Base-by-base conservation (phyloP, 2,888 invertebrate species). In the Parapristionchus giblindavisi region DNA sequence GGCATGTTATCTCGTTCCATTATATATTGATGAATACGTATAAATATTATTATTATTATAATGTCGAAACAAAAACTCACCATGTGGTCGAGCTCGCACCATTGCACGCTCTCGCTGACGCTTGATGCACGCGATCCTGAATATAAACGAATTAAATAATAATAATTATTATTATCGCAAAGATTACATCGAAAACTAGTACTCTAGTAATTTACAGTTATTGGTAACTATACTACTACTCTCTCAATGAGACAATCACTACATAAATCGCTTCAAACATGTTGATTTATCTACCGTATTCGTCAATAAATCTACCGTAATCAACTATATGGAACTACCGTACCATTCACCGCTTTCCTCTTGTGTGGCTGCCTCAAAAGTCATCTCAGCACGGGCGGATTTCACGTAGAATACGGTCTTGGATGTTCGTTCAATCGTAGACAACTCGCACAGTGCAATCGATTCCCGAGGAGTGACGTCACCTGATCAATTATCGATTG, bases 321-420 rank as follows among this genome's bases (percentile, higher is more conserved):
- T 52, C 52, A 24, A 4, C 24, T 21, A 8, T 52, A 4, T 24
- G 2, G 27, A 1, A 2, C 32, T 32, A 54, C 36, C 61, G 29
- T 40, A 86, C 87, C 87, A 87, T 34, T 87, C 87, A 36, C 80
- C 82, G 40, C 83, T 84, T 24, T 87, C 87, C 4, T 79, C 60
- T 8, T 75, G 73, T 34, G 79, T 81, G 34, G 78, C 77, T 32
- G 87, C 81, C 76, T 85, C 87, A 75, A 87, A 87, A 34, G 81
- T 80, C 32, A 85, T 76, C 60, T 84, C 83, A 8, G 72, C 58
- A 21, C 52, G 63, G 8, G 79, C 78, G n/a, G 81, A 80, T 8
- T 75, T 76, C 6, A 87, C 79, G 8, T 80, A 77, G 52, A 87
- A 79, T 3, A 83, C 77, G 60, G 82, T 77, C 75, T 85, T 6